These are phyloP conservation scores for Papilio glaucus DNA, from an alignment of 1,140 invertebrate genomes.

Conservation along the genomic window DNA sequence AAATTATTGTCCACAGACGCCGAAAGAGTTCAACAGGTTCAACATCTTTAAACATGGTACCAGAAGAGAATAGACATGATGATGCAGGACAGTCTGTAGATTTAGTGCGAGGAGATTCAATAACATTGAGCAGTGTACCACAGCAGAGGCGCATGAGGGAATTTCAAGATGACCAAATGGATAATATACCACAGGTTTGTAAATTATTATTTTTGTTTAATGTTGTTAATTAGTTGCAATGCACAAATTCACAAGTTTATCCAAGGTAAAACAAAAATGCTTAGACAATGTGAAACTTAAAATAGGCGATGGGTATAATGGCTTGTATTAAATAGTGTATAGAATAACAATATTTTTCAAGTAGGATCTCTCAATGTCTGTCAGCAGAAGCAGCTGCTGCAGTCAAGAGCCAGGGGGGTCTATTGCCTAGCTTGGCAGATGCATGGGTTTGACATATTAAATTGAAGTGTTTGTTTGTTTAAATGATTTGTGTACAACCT, in stretches of 20 bases:
- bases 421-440: too few species aligned
- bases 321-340: too few species aligned
- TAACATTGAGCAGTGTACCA: constrained; percentile 71
- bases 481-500: too few species aligned
- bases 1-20: constrained; percentile 74
- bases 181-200: constrained; percentile 63
- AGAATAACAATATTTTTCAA: too few species aligned
- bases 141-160: constrained; percentile 63
- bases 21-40: constrained; percentile 89
- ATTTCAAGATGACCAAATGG: constrained; percentile 59
- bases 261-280: too few species aligned
- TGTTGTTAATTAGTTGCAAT: constrained; percentile 11
- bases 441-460: too few species aligned
- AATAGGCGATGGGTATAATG: too few species aligned
- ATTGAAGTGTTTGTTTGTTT: too few species aligned
- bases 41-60: constrained; percentile 82
- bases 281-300: too few species aligned
- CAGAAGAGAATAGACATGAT: constrained; percentile 72
- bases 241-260: neutral
- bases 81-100: constrained; percentile 54
- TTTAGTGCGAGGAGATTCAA: constrained; percentile 54
- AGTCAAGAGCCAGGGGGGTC: too few species aligned
- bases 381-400: too few species aligned
- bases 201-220: constrained; percentile 25
- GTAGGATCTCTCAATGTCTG: too few species aligned